Percentiles rank a stretch among this genome's conserved stretches.
Conservation (phyloP, 2,888 invertebrate genomes). For the Gibbula magus region DNA sequence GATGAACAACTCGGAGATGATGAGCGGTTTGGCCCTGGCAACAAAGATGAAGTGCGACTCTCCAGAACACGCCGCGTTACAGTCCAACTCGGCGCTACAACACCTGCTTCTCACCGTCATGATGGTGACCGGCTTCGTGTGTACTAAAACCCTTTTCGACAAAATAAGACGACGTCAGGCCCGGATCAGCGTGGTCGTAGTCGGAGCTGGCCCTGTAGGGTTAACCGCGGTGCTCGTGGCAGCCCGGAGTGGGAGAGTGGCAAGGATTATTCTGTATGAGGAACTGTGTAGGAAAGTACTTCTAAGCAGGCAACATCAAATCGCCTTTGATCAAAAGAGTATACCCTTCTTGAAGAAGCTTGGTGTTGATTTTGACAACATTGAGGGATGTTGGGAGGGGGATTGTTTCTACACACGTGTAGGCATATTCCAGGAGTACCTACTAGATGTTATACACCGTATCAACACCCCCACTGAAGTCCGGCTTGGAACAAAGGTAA, state of each 20-base stretch:
- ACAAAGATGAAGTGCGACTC: slow-evolving; percentile 16
- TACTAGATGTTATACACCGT: slow-evolving; percentile 53
- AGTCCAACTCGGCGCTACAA: slow-evolving; percentile 40
- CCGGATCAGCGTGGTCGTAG: slow-evolving; percentile 60
- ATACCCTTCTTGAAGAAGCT: slow-evolving; percentile 61
- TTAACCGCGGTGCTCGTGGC: slow-evolving; percentile 64
- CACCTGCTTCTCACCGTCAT: slow-evolving; percentile 60
- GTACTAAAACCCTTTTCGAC: slow-evolving; percentile 60
- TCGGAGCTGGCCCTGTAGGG: slow-evolving; percentile 70
- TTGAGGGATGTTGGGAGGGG: slow-evolving; percentile 69
- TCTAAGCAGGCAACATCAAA: slow-evolving; percentile 63
- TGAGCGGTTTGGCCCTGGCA: not conserved
- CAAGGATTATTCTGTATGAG: slow-evolving; percentile 63
- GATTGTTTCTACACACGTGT: slow-evolving; percentile 67
- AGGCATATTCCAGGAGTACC: slow-evolving; percentile 69
- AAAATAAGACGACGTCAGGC: slow-evolving; percentile 56
- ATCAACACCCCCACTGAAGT: slow-evolving; percentile 48
- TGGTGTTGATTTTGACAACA: slow-evolving; percentile 70
- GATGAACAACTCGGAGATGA: not conserved
- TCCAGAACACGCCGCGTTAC: slow-evolving; percentile 14
- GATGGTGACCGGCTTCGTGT: slow-evolving; percentile 62
- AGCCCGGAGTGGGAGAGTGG: slow-evolving; percentile 54
- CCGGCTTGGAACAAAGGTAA: slow-evolving; percentile 54
- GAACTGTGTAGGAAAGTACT: slow-evolving; percentile 57
- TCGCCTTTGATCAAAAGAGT: slow-evolving; percentile 64